Evolutionary conservation across 1,140 invertebrate genomes (phyloP).

Genomic region (Nixonia krombeini): DNA sequence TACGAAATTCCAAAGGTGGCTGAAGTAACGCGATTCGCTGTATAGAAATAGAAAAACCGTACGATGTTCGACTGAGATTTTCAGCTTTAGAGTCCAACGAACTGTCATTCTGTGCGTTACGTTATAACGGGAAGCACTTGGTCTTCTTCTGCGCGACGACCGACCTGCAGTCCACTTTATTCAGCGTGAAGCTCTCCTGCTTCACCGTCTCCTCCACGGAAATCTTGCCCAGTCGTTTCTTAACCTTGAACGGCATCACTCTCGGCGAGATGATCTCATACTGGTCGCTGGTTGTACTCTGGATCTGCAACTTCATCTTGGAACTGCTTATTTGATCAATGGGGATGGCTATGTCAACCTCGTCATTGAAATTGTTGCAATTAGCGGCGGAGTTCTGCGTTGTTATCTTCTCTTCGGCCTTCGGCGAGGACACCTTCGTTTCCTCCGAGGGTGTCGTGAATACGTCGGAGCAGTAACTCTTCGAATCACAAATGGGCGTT

Average conservation of each 20-base stretch:
- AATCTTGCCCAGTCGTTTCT: conserved; percentile 64
- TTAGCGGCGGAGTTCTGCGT: conserved; percentile 1
- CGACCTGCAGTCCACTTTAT: conserved; percentile 65
- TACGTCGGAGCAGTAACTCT: conserved; percentile 61
- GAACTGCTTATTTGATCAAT: conserved; percentile 53
- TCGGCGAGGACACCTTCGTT: conserved; percentile 7
- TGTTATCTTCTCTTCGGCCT: conserved; percentile 10
- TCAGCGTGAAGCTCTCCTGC: conserved; percentile 65
- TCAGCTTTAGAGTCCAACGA: too few species aligned
- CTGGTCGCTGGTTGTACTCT: conserved; percentile 57
- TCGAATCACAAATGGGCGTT: conserved; percentile 53
- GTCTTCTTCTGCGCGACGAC: conserved; percentile 62
- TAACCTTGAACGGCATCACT: conserved; percentile 64
- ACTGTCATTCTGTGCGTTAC: too few species aligned
- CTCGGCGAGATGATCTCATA: conserved; percentile 67
- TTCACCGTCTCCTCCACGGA: conserved; percentile 66
- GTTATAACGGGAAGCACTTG: conserved; percentile 70
- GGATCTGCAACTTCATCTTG: conserved; percentile 39
- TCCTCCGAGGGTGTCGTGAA: conserved; percentile 55
- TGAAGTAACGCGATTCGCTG: too few species aligned
- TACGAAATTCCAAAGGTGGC: too few species aligned
- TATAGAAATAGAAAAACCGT: too few species aligned
- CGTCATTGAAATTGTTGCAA: conserved; percentile 12
- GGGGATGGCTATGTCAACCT: conserved; percentile 58
- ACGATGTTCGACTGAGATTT: too few species aligned